Evolutionary conservation across 1,140 invertebrate species (phyloP), one percentile per base, ranked within the genome.

Genomic region (Coenobita brevimanus): DNA sequence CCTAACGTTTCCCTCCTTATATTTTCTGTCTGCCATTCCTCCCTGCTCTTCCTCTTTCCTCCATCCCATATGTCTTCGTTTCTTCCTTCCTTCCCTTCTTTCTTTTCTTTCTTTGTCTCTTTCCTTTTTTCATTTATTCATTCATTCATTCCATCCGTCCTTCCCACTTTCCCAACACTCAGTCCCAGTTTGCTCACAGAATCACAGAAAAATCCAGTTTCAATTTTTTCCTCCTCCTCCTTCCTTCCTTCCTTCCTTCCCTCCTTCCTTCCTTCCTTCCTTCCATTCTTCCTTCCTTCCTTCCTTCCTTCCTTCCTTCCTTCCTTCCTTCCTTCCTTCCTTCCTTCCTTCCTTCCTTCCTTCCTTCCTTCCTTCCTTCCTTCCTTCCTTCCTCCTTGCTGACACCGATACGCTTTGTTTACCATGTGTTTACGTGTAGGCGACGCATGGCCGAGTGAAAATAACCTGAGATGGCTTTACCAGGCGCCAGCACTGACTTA

Each of bases 351-450:
- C 30, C 67, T 71, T 0, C 30, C 30, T 71, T 71, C 67, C 27
- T 71, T 6, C 30, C 67, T 71, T 33, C 30, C 67, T 71, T 30
- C 67, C 17, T 38, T 76, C 38, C 38, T 76, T 43, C 71, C 71
- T 76, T 43, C 4, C 38, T 76, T 43, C 41, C 38, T 76, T 46
- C 24, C 38, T 50, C 46, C 46, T 17, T 50, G 46, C 17, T 17
- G 17, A 17, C 46, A 8, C 17, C n/a, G n/a, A n/a, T n/a, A n/a
- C n/a, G n/a, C 46, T 50, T 6, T 50, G 46, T 50, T 50, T 50
- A 50, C 46, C 6, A 50, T 8, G 17, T 50, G 46, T 50, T 50
- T 50, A 50, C 46, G 6, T 17, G 46, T 8, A 6, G 46, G 46
- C 46, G 17, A 50, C 46, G 17, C 46, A 17, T 50, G 46, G 6